These are phyloP conservation scores for Autographa pulchrina DNA, from an alignment of 2,888 invertebrate genomes.

Conservation along the genomic window DNA sequence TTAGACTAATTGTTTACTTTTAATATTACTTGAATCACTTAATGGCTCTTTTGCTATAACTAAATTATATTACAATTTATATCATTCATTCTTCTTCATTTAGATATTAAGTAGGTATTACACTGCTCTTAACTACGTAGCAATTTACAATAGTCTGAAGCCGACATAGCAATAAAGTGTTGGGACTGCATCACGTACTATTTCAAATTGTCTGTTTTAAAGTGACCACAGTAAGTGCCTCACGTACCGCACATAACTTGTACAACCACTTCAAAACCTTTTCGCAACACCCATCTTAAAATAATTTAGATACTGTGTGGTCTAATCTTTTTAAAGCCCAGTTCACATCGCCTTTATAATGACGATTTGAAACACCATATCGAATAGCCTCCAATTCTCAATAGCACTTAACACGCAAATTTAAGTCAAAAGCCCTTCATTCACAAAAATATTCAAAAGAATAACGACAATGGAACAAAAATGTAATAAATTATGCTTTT, in stretches of 20 bases:
- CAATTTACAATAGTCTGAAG: no score
- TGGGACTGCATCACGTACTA: no score
- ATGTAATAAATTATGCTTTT: slow-evolving; percentile 58
- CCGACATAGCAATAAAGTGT: no score
- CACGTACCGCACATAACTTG: not conserved
- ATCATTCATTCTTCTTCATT: no score
- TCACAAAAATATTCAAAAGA: slow-evolving; percentile 43
- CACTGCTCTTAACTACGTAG: no score
- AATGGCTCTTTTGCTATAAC: not conserved
- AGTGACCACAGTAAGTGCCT: not conserved
- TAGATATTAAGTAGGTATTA: no score
- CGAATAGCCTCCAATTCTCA: slow-evolving; percentile 39
- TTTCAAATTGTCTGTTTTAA: not conserved
- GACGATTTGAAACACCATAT: slow-evolving; percentile 52
- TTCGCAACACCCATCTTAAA: slow-evolving; percentile 1
- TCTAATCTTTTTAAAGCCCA: slow-evolving; percentile 20
- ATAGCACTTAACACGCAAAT: slow-evolving; percentile 60
- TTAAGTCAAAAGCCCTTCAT: slow-evolving; percentile 53
- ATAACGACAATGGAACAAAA: slow-evolving; percentile 23
- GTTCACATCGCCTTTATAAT: slow-evolving; percentile 36
- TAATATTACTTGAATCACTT: not conserved
- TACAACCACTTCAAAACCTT: not conserved
- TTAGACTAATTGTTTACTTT: not conserved
- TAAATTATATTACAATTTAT: no score
- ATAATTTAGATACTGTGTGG: slow-evolving; percentile 35